A percentile compares a stretch with the other conserved stretches of the same genome.
These are phyloP conservation scores for Apus apus DNA, from an alignment of 2,113 vertebrate species.

Conservation along the genomic window DNA sequence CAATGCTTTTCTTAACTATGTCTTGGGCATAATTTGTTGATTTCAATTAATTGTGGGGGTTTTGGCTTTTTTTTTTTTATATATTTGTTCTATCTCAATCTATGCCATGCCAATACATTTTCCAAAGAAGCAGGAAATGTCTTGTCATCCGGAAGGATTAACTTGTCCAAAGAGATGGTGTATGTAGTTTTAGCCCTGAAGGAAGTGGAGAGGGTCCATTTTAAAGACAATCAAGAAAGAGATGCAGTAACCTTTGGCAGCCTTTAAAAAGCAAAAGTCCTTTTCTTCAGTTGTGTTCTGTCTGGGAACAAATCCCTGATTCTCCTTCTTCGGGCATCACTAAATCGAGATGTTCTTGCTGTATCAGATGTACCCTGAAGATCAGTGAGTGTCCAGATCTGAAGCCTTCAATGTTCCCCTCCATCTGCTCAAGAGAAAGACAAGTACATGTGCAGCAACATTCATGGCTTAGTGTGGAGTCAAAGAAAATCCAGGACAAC, in stretches of 20 bases:
- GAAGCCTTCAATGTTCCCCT: background rate
- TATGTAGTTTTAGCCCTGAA: background rate
- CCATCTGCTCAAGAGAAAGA: background rate
- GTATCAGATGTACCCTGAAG: background rate
- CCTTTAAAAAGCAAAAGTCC: background rate
- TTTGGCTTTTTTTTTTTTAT: background rate
- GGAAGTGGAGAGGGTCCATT: background rate
- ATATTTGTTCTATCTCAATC: background rate
- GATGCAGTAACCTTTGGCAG: rapidly evolving
- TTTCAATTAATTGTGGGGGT: background rate
- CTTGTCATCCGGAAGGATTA: background rate
- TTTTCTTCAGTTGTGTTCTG: background rate
- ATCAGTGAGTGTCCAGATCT: background rate
- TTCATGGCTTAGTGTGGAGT: background rate
- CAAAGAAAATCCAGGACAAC: background rate
- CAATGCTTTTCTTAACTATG: background rate
- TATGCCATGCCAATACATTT: background rate
- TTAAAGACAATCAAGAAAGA: background rate
- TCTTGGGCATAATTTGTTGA: background rate
- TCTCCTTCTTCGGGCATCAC: background rate
- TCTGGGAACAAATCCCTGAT: background rate
- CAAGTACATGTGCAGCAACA: background rate
- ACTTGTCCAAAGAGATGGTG: background rate
- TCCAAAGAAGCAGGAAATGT: background rate
- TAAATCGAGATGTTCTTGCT: background rate